These are phyloP conservation scores for Stegodyphus mimosarum DNA, from an alignment of 1,140 invertebrate species.

Conservation along the genomic window DNA sequence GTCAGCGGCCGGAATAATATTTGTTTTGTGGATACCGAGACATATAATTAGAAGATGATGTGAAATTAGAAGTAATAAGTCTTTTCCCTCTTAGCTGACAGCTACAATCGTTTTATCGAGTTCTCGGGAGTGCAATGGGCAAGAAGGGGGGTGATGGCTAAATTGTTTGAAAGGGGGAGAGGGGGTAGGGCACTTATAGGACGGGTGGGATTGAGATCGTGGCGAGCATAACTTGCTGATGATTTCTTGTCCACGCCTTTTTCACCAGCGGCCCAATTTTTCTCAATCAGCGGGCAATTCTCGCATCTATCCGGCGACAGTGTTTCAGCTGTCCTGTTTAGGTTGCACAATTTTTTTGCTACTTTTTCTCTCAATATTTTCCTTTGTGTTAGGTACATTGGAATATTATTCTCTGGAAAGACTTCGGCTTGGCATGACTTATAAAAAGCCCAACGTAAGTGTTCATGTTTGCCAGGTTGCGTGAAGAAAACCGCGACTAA, in stretches of 20 bases:
- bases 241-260: constrained; percentile 37
- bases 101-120: constrained; percentile 42
- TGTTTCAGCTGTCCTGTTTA: not conserved
- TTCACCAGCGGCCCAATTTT: constrained; percentile 36
- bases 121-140: not conserved
- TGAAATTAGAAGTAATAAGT: constrained; percentile 59
- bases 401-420: no score
- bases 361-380: no score
- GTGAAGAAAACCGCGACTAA: no score
- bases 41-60: constrained; percentile 50
- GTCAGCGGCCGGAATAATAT: constrained; percentile 38
- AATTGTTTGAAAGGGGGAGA: constrained; percentile 13
- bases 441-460: no score
- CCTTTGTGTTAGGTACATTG: no score
- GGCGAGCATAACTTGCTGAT: constrained; percentile 40
- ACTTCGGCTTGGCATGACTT: no score
- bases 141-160: not conserved
- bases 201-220: constrained; percentile 38
- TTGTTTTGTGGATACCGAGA: constrained; percentile 56
- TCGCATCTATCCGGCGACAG: not conserved
- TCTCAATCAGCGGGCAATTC: constrained; percentile 44
- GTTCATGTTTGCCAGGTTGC: no score
- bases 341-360: not conserved
- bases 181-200: not conserved
- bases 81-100: constrained; percentile 42